Conservation (phyloP, 2,113 vertebrate species). For the western clawed frog (Xenopus tropicalis) region UCB_Xtro_10.0 CM004447.2:137060501-137061000, state of each 20-base stretch:
- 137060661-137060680: neutral
- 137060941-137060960: too few species aligned
- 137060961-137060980: too few species aligned
- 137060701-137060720: neutral
- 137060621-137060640: neutral
- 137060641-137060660: neutral
- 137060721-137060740: neutral
- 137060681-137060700: neutral
- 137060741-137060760: neutral
- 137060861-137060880: too few species aligned
- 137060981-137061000: too few species aligned
- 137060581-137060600: neutral
- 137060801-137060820: too few species aligned
- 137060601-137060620: neutral
- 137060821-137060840: too few species aligned
- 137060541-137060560: neutral
- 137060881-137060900: too few species aligned
- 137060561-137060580: neutral
- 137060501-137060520: too few species aligned
- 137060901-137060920: too few species aligned
- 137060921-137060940: too few species aligned
- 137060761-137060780: neutral
- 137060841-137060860: too few species aligned
- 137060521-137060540: neutral
- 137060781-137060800: too few species aligned